Evolutionary conservation across 1,140 invertebrate genomes (phyloP).

Genomic region (Sinella curviseta): DNA sequence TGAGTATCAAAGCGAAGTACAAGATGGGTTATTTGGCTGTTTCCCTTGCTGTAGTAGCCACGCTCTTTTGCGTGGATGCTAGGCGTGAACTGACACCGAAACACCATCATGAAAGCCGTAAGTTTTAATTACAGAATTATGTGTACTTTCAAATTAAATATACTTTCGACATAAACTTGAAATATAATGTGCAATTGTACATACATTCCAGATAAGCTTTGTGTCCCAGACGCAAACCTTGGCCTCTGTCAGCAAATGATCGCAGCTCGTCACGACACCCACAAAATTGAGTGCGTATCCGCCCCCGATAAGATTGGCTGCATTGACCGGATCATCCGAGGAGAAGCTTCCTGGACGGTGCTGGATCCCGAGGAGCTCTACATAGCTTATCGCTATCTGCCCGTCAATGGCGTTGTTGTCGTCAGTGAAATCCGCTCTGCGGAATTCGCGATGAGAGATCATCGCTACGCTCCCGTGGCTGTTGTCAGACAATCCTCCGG

Average conservation of each 20-base stretch:
- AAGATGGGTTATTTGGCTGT: too few relatives aligned
- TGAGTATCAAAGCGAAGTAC: too few relatives aligned
- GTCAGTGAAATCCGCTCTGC: conserved; percentile 70
- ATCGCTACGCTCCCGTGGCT: conserved; percentile 74
- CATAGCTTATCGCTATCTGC: conserved; percentile 68
- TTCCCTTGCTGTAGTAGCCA: too few relatives aligned
- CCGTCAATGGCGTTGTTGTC: conserved; percentile 66
- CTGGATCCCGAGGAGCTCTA: conserved; percentile 74
- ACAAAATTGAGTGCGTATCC: background rate
- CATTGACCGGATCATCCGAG: conserved; percentile 68
- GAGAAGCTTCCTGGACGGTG: conserved; percentile 76
- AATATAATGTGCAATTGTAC: background rate
- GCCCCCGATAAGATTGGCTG: conserved; percentile 62
- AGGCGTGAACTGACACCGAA: too few relatives aligned
- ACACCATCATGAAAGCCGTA: background rate
- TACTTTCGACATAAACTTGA: background rate
- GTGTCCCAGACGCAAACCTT: background rate
- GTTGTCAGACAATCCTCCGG: conserved; percentile 69
- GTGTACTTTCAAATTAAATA: background rate
- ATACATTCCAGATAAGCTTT: background rate
- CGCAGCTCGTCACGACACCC: background rate
- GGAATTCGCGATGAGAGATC: conserved; percentile 56
- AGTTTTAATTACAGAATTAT: background rate
- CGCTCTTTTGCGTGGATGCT: too few relatives aligned
- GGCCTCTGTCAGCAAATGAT: background rate